Percentiles rank a stretch among this genome's conserved stretches.
Conservation (phyloP, 1,140 invertebrate species). For the Branchinecta lindahli region DNA sequence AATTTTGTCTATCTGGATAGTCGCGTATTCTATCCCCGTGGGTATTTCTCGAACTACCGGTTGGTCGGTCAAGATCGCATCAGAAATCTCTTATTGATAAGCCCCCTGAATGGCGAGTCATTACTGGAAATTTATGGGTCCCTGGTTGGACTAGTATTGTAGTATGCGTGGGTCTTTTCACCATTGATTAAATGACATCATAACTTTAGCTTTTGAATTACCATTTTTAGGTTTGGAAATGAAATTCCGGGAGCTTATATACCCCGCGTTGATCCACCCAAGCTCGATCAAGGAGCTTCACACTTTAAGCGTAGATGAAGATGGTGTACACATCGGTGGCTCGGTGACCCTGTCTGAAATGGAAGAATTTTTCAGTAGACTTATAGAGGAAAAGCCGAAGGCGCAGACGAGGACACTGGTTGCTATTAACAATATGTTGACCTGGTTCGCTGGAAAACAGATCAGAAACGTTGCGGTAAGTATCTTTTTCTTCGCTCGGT, state of each 20-base stretch:
- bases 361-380: conserved; percentile 40
- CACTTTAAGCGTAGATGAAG: conserved; percentile 35
- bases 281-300: conserved; percentile 51
- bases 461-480: conserved; percentile 63
- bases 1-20: too few relatives aligned
- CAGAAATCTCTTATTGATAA: too few relatives aligned
- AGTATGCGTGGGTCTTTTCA: too few relatives aligned
- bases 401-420: conserved; percentile 49
- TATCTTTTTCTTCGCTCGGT: conserved; percentile 18
- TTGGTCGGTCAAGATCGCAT: too few relatives aligned
- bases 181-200: too few relatives aligned
- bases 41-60: too few relatives aligned
- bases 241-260: conserved; percentile 70
- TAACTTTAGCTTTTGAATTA: too few relatives aligned
- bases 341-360: conserved; percentile 60
- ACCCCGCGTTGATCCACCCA: conserved; percentile 65
- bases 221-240: conserved; percentile 51
- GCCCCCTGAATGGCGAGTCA: too few relatives aligned
- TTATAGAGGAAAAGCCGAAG: conserved; percentile 40
- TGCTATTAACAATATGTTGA: conserved; percentile 64
- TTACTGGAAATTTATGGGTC: too few relatives aligned
- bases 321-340: conserved; percentile 55
- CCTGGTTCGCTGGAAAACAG: conserved; percentile 89
- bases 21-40: too few relatives aligned
- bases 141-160: too few relatives aligned